Base-by-base conservation (phyloP, 2,888 invertebrate genomes). In the Athalia rosae region DNA sequence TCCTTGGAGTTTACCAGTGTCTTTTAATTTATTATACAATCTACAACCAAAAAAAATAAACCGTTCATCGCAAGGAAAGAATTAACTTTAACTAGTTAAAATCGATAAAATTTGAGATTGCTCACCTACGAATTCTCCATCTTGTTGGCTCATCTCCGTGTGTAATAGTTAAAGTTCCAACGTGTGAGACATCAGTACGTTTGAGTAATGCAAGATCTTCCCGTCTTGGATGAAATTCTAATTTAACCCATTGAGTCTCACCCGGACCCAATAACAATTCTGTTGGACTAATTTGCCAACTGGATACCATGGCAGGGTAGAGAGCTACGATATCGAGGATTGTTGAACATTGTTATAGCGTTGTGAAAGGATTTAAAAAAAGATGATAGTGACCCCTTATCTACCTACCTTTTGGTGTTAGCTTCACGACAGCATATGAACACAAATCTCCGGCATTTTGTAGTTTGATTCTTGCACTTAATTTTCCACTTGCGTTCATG, bases 371-470 rank as follows among this genome's bases (percentile, higher is more conserved):
- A 11, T 7, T 11, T n/a, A 8, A 11, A 43, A 5, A 9, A 3
- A n/a, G 9, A 41, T 5, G 4, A 41, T 8, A 41, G 41, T 28
- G 7, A 62, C 47, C 41, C 4, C 59, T 53, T 59, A 61, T 5
- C 64, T 13, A 71, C 45, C 43, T 79, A 88, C 89, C 88, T 87
- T 89, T 89, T 13, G 89, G 89, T 15, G 82, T 81, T 69, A 90
- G 79, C 77, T 88, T 88, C 4, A 89, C 79, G 82, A 87, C 82
- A 80, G 90, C 91, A 82, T 93, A 94, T 1, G 92, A 91, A 11
- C 91, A 87, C 8, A 93, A 84, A 50, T 92, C 91, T 0, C 94
- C 94, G 15, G 87, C 91, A 82, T 93, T 94, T 81, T 91, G 90
- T 3, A 93, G 85, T 58, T 86, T 88, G 76, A 94, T 91, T 63